phyloP scores from a whole-genome alignment of 2,797 vertebrate genomes.

The Acanthis flammea region DNA sequence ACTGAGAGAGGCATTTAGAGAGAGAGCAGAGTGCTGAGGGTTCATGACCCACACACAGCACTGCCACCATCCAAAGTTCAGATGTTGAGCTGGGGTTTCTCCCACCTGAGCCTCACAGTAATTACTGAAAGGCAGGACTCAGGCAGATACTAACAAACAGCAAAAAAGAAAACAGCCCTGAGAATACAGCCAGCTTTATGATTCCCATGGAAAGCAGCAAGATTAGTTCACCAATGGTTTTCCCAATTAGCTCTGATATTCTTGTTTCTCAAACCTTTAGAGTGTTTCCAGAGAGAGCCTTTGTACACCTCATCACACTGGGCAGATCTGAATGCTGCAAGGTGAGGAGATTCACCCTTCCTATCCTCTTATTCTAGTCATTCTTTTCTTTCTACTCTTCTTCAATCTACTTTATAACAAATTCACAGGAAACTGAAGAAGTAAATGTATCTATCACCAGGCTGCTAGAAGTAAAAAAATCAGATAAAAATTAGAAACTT shows the following conservation, averaged over 20 bases:
- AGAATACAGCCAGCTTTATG: neutral
- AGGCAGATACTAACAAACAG: neutral
- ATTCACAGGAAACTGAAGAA: neutral
- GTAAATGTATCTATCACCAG: neutral
- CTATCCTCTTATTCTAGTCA: neutral
- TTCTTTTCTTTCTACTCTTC: neutral
- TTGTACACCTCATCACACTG: neutral
- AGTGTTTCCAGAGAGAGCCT: neutral
- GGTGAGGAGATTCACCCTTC: neutral
- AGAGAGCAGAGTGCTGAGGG: neutral
- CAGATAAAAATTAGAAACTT: neutral
- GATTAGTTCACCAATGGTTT: neutral
- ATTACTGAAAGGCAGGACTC: neutral
- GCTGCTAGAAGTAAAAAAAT: neutral
- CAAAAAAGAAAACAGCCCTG: neutral
- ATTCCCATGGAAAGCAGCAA: neutral
- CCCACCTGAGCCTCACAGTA: neutral
- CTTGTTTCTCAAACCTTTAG: neutral
- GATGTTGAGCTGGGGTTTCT: neutral
- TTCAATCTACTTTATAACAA: neutral
- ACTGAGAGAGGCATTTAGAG: neutral
- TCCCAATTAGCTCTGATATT: neutral
- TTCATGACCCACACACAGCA: neutral
- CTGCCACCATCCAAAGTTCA: neutral
- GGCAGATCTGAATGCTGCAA: neutral